Evolutionary conservation across 1,140 invertebrate genomes (phyloP).

Genomic region (Harlomillsia oculata): DNA sequence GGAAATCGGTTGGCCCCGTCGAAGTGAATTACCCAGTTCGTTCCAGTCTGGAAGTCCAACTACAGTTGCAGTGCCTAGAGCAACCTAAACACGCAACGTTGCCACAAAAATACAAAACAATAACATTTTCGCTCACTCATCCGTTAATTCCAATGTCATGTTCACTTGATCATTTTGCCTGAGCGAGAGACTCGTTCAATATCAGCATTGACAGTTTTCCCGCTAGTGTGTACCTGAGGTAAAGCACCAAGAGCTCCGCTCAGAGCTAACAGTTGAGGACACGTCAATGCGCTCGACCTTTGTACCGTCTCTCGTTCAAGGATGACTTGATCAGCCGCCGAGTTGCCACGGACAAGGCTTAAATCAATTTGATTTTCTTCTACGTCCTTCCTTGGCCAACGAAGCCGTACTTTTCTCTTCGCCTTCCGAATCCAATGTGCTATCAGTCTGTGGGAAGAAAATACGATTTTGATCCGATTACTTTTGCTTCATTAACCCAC

Average conservation of each 20-base stretch:
- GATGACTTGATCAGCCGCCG: conserved; percentile 3
- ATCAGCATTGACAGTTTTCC: no score
- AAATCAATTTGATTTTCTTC: conserved; percentile 31
- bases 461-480: no score
- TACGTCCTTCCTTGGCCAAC: conserved; percentile 5
- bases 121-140: no score
- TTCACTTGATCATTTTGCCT: no score
- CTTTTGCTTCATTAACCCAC: no score
- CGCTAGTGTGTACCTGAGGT: conserved; percentile 70
- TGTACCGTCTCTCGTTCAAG: conserved; percentile 16
- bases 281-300: conserved; percentile 55
- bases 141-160: no score
- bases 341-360: conserved; percentile 8
- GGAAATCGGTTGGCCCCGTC: conserved; percentile 28
- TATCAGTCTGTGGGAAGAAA: conserved; percentile 19
- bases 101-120: neutral
- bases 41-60: conserved; percentile 31
- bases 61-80: conserved; percentile 21
- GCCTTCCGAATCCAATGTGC: conserved; percentile 34
- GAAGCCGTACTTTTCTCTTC: conserved; percentile 22
- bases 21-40: conserved; percentile 23
- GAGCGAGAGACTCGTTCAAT: no score
- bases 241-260: conserved; percentile 82
- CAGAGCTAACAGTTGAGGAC: conserved; percentile 79
- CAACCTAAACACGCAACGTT: conserved; percentile 21